Evolutionary conservation across 2,888 invertebrate species (phyloP).

Genomic region (Scaptomyza parva): DNA sequence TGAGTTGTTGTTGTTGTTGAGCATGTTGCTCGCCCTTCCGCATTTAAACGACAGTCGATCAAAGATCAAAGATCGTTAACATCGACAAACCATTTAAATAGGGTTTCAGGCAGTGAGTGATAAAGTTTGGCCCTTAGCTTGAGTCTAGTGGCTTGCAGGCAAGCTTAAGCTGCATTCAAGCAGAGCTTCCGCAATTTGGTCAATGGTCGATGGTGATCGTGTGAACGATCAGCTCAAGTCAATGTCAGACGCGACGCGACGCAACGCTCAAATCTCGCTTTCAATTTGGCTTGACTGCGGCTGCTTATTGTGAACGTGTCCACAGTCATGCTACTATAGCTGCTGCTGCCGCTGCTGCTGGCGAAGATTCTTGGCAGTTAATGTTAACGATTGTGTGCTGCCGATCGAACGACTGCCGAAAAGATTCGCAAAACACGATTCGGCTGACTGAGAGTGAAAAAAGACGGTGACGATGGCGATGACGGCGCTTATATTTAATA

Average conservation of each 20-base stretch:
- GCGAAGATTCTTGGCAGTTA: conserved; percentile 58
- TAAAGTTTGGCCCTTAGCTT: conserved; percentile 20
- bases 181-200: conserved; percentile 61
- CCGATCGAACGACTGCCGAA: conserved; percentile 39
- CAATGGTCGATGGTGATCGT: conserved; percentile 50
- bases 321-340: conserved; percentile 54
- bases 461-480: conserved; percentile 11
- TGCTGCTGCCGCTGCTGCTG: conserved; percentile 13
- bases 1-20: conserved; percentile 4
- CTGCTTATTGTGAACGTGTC: conserved; percentile 63
- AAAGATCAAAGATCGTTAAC: conserved; percentile 17
- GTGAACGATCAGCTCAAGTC: conserved; percentile 68
- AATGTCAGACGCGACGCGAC: conserved; percentile 53
- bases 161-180: conserved; percentile 20
- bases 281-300: conserved; percentile 49
- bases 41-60: conserved; percentile 22
- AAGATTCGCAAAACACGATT: conserved; percentile 62
- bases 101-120: background rate
- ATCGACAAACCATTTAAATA: conserved; percentile 1
- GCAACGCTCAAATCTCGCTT: conserved; percentile 49
- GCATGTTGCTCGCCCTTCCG: conserved; percentile 39
- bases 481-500: conserved; percentile 65
- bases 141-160: conserved; percentile 17
- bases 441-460: conserved; percentile 19
- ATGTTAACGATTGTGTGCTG: conserved; percentile 30